These are phyloP conservation scores for Oceanodroma tethys DNA, from an alignment of 2,113 vertebrate species.

Conservation along the genomic window DNA sequence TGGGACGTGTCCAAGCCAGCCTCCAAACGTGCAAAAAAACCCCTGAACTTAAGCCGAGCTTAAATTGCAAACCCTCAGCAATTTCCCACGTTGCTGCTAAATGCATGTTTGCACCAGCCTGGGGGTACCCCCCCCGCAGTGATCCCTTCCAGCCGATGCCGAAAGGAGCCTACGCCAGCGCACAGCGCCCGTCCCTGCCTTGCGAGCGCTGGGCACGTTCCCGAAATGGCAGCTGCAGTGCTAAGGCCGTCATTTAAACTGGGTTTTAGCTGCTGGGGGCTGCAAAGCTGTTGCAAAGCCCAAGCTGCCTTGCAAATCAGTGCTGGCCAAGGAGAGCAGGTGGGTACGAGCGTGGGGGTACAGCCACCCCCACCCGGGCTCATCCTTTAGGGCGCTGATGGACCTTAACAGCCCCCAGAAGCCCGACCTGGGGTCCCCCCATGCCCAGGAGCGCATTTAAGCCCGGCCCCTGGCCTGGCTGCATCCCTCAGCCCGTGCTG, in stretches of 20 bases:
- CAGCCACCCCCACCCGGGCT: not conserved
- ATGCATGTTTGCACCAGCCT: fast-evolving
- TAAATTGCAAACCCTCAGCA: not conserved
- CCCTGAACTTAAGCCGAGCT: not conserved
- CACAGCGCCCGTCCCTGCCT: not conserved
- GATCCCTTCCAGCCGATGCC: not conserved
- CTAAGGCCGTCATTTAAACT: not conserved
- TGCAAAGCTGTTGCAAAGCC: not conserved
- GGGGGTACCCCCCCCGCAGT: not conserved
- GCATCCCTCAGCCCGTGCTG: too few species aligned
- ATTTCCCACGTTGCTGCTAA: not conserved
- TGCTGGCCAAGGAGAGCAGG: not conserved
- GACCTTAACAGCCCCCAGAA: not conserved
- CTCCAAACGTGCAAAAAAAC: not conserved
- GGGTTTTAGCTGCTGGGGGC: not conserved
- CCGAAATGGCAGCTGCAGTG: fast-evolving
- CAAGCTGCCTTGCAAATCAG: not conserved
- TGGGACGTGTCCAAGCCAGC: too few species aligned
- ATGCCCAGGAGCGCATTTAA: not conserved
- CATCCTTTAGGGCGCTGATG: not conserved
- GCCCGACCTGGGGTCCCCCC: not conserved
- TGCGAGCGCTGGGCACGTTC: not conserved
- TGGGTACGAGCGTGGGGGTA: not conserved
- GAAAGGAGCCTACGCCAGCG: fast-evolving
- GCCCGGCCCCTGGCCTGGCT: not conserved